phyloP scores from a whole-genome alignment of 1,140 invertebrate genomes.

The Scaptomyza hsui region DNA sequence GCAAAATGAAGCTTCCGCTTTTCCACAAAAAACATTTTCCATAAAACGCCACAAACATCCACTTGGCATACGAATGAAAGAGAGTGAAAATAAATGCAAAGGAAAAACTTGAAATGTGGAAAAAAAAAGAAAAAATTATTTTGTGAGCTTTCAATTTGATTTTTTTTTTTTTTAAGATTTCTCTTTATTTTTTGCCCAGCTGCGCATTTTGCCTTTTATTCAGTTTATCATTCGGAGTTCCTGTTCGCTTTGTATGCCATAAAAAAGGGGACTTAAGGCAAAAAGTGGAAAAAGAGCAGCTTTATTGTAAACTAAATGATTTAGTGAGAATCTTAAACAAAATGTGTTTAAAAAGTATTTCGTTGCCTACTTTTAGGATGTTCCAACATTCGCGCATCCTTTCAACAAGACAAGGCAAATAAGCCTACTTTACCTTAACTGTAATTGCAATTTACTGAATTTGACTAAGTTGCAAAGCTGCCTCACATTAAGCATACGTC shows the following conservation, averaged over 20 bases:
- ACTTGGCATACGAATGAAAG: constrained; percentile 1
- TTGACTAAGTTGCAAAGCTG: constrained; percentile 2
- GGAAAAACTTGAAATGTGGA: not conserved
- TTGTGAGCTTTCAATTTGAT: not conserved
- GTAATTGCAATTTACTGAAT: not conserved
- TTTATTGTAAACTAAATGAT: too few relatives aligned
- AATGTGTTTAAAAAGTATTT: not conserved
- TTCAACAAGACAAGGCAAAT: not conserved
- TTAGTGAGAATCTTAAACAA: too few relatives aligned
- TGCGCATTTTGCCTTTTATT: not conserved
- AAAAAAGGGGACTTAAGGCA: not conserved
- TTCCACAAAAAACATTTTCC: not conserved
- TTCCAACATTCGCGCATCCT: not conserved
- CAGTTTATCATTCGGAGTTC: not conserved
- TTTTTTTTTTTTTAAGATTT: not conserved
- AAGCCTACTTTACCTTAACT: not conserved
- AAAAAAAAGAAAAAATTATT: not conserved
- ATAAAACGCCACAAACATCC: constrained; percentile 1
- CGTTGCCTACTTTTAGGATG: not conserved
- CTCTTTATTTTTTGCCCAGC: not conserved
- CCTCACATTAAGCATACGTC: constrained; percentile 54
- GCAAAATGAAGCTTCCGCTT: not conserved
- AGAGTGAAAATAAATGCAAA: not conserved
- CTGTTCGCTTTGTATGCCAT: not conserved
- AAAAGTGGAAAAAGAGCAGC: not conserved